phyloP scores from a whole-genome alignment of 2,113 vertebrate genomes.

The Brienomyrus longianalis region DNA sequence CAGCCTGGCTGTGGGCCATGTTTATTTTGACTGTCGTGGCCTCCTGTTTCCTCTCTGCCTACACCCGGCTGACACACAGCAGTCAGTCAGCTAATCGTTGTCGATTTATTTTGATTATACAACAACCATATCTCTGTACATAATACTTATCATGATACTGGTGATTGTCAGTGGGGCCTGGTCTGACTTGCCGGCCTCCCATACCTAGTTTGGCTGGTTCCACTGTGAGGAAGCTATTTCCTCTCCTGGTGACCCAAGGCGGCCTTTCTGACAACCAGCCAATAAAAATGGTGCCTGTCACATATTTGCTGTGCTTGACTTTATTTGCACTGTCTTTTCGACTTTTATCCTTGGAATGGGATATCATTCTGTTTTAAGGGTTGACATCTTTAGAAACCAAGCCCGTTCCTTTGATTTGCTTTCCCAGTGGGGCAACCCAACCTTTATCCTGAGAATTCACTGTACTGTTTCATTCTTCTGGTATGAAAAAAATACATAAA shows the following conservation, averaged over 20 bases:
- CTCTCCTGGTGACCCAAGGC: neutral
- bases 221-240: neutral
- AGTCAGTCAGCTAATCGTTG: neutral
- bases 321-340: neutral
- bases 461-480: neutral
- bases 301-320: neutral
- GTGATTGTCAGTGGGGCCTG: neutral
- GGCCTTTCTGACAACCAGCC: neutral
- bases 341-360: neutral
- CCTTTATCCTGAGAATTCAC: neutral
- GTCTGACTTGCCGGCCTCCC: neutral
- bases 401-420: neutral
- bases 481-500: slow-evolving; percentile 44
- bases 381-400: neutral
- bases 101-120: neutral
- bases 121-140: neutral
- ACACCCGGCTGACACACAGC: neutral
- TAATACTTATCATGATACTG: neutral
- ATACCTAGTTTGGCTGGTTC: neutral
- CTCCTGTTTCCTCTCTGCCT: neutral
- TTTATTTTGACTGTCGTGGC: neutral
- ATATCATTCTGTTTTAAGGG: neutral
- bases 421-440: neutral
- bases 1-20: neutral
- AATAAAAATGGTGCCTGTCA: neutral